These are phyloP conservation scores for Nylanderia fulva DNA, from an alignment of 1,140 invertebrate genomes.

Conservation along the genomic window DNA sequence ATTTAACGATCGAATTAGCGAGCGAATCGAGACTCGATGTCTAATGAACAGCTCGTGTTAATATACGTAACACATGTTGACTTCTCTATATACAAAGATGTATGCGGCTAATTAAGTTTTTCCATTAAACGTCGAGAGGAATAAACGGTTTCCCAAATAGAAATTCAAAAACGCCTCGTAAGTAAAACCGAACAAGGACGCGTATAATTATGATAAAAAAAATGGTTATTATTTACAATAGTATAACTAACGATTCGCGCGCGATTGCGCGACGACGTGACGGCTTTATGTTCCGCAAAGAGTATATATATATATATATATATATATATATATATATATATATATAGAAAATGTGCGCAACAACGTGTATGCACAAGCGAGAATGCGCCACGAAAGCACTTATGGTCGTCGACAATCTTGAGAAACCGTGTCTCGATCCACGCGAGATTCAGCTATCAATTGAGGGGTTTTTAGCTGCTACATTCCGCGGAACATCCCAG, in stretches of 20 bases:
- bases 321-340: too few species aligned
- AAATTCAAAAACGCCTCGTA: slow-evolving; percentile 7
- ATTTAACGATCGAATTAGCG: slow-evolving; percentile 46
- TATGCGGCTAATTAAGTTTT: neutral
- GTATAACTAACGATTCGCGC: neutral
- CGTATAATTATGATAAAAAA: slow-evolving; percentile 42
- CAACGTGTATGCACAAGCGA: neutral
- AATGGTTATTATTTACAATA: slow-evolving; percentile 25
- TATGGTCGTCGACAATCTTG: slow-evolving; percentile 14
- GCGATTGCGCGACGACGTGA: neutral
- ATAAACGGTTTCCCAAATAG: neutral
- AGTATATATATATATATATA: too few species aligned
- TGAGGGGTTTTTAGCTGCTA: neutral
- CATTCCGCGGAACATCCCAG: too few species aligned
- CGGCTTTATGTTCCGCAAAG: neutral
- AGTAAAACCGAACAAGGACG: neutral
- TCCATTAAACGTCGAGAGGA: neutral
- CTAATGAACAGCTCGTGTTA: neutral
- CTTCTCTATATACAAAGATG: neutral
- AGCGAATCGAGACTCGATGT: slow-evolving; percentile 21
- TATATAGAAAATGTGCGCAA: neutral
- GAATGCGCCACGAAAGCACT: slow-evolving; percentile 3
- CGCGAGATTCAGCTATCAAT: too few species aligned
- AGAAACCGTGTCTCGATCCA: neutral
- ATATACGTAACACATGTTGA: neutral